Evolutionary conservation across 1,140 invertebrate species (phyloP), one percentile per base, ranked within the genome.

Genomic region (Meloidogyne floridensis): DNA sequence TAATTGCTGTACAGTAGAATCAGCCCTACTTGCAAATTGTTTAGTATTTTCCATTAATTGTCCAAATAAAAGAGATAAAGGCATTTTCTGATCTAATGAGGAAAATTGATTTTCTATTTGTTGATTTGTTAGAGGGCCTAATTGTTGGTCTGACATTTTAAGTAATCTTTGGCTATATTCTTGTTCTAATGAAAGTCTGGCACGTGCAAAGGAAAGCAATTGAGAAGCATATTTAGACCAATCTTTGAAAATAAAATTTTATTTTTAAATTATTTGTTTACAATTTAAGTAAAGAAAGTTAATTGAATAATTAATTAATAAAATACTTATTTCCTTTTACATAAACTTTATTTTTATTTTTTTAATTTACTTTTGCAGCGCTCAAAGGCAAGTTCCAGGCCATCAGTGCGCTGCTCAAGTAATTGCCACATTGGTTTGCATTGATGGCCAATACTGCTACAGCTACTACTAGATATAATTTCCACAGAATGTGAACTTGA

Each of bases 201-300:
- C n/a, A 7, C 87, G 84, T 20, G 86, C 86, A 77, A 86, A 88
- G 7, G 59, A 65, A 47, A 87, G 42, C 20, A 87, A 69, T 20
- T 87, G 85, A 20, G 80, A 80, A 18, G 80, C 89, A 74, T 87
- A 89, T 69, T 86, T 89, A 69, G 82, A 86, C 85, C 86, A 87
- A 11, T 87, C 76, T 79, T 18, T 51, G n/a, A 10, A 74, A 47
- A 6, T 4, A 47, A 8, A 47, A 47, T 6, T 47, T 47, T 6
- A 47, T 6, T 47, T 4, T 47, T 47, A 6, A 6, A 6, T 47
- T 4, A 47, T 47, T 47, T 47, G 47, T 47, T 32, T 32, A 32
- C 32, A 32, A 32, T 32, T 32, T 32, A 32, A 32, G 32, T 32
- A 32, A 32, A 32, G 32, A 32, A 32, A 32, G 32, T 32, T 32